Percentiles rank a stretch among this genome's conserved stretches.
These are phyloP conservation scores for Coecobrya sp. DNA, from an alignment of 2,888 invertebrate species.

Conservation along the genomic window DNA sequence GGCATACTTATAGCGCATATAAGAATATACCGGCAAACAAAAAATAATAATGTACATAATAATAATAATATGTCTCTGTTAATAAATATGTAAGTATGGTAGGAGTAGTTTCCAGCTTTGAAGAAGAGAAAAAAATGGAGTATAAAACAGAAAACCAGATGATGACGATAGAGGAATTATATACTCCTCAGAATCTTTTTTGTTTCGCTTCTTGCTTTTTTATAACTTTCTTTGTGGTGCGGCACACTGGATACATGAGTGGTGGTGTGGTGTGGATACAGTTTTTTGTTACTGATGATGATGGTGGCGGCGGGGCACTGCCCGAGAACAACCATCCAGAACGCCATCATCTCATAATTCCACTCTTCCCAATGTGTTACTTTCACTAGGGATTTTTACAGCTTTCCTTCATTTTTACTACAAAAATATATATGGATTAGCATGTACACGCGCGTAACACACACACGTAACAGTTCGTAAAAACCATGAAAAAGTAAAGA, in stretches of 20 bases:
- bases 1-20: background rate
- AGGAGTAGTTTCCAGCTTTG: background rate
- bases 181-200: background rate
- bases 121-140: conserved; percentile 5
- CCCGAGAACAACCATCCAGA: background rate
- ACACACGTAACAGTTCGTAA: background rate
- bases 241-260: background rate
- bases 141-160: background rate
- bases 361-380: conserved; percentile 9
- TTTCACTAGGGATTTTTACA: conserved; percentile 42
- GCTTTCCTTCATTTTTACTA: conserved; percentile 21
- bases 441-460: background rate
- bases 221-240: conserved; percentile 15
- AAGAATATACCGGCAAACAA: conserved; percentile 15
- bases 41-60: background rate
- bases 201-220: background rate
- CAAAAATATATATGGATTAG: conserved; percentile 22
- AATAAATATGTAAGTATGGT: conserved; percentile 19
- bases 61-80: background rate
- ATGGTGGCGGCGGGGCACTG: background rate
- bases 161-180: conserved; percentile 47
- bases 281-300: background rate
- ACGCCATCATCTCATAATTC: conserved; percentile 33
- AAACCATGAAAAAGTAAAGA: background rate
- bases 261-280: background rate